Conservation (phyloP, 92 coral and sea anemone species). For the Porites lobata region DNA sequence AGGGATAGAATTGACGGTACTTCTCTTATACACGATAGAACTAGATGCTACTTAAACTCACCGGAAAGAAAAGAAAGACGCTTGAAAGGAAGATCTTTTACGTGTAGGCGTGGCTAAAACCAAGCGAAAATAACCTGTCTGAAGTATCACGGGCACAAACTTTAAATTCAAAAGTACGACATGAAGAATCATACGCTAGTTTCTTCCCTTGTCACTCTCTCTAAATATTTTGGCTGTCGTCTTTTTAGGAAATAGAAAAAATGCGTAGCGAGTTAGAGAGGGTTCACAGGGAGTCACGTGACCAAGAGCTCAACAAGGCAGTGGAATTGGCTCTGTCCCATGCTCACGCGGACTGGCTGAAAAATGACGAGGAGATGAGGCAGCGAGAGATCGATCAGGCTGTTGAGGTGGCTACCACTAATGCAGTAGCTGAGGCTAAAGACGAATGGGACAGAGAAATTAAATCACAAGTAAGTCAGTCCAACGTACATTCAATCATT, state of each 20-base stretch:
- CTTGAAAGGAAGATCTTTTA: too few relatives aligned
- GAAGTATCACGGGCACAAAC: too few relatives aligned
- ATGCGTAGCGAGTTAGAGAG: constrained; percentile 58
- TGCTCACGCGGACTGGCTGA: constrained; percentile 90
- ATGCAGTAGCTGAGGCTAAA: constrained; percentile 95
- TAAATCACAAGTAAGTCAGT: constrained; percentile 51
- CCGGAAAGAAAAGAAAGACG: too few relatives aligned
- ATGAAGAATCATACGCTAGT: not conserved
- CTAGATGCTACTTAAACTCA: too few relatives aligned
- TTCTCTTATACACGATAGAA: too few relatives aligned
- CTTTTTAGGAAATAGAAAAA: constrained; percentile 45
- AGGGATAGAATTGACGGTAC: too few relatives aligned
- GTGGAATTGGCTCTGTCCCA: constrained; percentile 82
- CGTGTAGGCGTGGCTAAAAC: too few relatives aligned
- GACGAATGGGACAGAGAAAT: constrained; percentile 85
- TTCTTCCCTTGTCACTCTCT: not conserved
- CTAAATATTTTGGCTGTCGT: not conserved
- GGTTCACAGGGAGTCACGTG: constrained; percentile 57
- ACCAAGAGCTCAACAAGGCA: constrained; percentile 77
- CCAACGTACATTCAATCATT: too few relatives aligned
- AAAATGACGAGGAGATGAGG: constrained; percentile 79
- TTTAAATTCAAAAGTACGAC: too few relatives aligned
- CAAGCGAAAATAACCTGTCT: too few relatives aligned
- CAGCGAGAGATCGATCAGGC: constrained; percentile 85
- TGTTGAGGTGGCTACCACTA: constrained; percentile 86